A percentile compares a stretch with the other conserved stretches of the same genome.
phyloP scores from a whole-genome alignment of 2,113 vertebrate genomes.

The Choloepus hoffmanni region DNA sequence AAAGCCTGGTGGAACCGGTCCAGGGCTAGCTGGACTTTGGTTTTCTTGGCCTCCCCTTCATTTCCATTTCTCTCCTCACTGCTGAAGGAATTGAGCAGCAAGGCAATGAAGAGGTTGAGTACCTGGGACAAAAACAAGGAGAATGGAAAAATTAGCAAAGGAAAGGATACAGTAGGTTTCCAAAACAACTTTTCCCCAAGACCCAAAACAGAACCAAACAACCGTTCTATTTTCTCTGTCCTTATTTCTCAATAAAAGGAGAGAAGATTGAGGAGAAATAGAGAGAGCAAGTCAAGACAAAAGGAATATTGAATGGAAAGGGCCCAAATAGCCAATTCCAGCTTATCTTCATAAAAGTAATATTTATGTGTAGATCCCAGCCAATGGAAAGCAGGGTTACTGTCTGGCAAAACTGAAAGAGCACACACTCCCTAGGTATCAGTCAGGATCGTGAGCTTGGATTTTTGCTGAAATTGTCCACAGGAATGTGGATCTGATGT shows the following conservation, averaged over 20 bases:
- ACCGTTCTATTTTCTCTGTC: background rate
- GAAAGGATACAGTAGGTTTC: background rate
- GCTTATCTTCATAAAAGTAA: background rate
- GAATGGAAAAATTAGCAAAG: background rate
- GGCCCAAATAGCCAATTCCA: background rate
- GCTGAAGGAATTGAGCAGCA: conserved; percentile 96
- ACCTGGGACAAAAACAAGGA: conserved; percentile 86
- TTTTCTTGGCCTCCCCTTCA: conserved; percentile 84
- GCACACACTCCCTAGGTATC: background rate
- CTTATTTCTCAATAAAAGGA: background rate
- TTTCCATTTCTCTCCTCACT: conserved; percentile 86
- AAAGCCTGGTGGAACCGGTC: conserved; percentile 86
- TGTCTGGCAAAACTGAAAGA: background rate
- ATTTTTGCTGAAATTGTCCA: background rate
- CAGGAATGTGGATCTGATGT: background rate
- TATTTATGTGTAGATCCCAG: background rate
- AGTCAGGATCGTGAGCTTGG: background rate
- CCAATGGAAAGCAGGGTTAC: background rate
- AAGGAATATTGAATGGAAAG: background rate
- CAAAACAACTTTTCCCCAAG: background rate
- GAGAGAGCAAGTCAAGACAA: background rate
- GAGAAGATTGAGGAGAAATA: background rate
- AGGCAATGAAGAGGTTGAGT: conserved; percentile 96
- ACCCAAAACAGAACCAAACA: background rate
- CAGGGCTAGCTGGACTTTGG: conserved; percentile 92